phyloP scores from a whole-genome alignment of 2,797 vertebrate genomes.

The Eurystomus glaucurus region DNA sequence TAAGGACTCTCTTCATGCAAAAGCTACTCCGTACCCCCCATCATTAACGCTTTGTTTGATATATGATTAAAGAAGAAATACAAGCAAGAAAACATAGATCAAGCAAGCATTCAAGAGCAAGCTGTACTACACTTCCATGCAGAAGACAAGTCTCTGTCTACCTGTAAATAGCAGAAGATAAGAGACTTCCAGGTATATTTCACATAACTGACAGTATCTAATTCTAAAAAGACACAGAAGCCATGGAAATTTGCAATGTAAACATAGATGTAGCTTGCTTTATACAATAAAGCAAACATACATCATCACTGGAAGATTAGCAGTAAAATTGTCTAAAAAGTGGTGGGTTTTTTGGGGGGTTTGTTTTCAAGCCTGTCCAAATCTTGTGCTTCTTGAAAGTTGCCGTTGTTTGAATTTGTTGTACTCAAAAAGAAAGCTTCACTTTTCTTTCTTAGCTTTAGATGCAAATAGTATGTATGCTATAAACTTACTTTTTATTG shows the following conservation, averaged over 20 bases:
- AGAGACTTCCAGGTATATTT: neutral
- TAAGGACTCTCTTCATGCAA: neutral
- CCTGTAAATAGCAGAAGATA: neutral
- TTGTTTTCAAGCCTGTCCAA: neutral
- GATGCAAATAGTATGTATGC: neutral
- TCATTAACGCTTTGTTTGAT: neutral
- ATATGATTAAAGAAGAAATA: constrained; percentile 23
- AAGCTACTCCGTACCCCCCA: neutral
- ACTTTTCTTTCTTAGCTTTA: neutral
- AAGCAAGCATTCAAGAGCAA: neutral
- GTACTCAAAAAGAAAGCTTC: neutral
- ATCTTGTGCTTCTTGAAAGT: neutral
- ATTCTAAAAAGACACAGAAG: neutral
- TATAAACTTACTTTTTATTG: neutral
- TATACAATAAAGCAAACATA: neutral
- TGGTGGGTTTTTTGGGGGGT: rapidly evolving
- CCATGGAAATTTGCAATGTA: neutral
- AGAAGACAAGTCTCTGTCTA: neutral
- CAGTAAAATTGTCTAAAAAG: neutral
- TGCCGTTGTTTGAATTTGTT: neutral
- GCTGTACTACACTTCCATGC: neutral
- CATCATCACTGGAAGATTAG: neutral
- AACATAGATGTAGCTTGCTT: neutral
- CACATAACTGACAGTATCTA: neutral
- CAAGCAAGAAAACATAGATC: neutral